These are phyloP conservation scores for Toxotes jaculatrix DNA, from an alignment of 2,113 vertebrate genomes.

Conservation along the genomic window DNA sequence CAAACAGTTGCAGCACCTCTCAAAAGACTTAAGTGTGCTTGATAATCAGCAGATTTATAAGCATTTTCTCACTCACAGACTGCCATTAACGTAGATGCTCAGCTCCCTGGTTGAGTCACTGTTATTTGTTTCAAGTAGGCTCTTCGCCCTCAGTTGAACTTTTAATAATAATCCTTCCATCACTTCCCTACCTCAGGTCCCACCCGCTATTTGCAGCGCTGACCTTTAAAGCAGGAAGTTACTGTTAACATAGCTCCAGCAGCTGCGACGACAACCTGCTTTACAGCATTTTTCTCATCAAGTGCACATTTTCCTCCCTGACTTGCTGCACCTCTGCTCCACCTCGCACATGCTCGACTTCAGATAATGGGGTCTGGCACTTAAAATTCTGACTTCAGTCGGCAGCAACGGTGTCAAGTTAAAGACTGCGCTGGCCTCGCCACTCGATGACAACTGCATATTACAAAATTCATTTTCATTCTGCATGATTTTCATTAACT, in stretches of 20 bases:
- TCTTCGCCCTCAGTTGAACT: constrained; percentile 59
- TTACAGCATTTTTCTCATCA: constrained; percentile 56
- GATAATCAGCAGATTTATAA: background rate
- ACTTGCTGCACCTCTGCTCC: background rate
- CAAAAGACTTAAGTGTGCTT: background rate
- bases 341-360: constrained; percentile 4
- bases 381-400: background rate
- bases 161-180: constrained; percentile 66
- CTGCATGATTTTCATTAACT: constrained; percentile 38
- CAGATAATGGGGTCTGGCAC: background rate
- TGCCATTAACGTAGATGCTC: background rate
- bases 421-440: background rate
- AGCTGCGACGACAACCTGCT: constrained; percentile 61
- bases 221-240: constrained; percentile 81
- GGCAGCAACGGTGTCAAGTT: background rate
- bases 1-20: constrained; percentile 7
- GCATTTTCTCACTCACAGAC: background rate
- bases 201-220: constrained; percentile 67
- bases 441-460: background rate
- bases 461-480: constrained; percentile 27
- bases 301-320: constrained; percentile 20
- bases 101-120: constrained; percentile 5
- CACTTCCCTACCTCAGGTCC: constrained; percentile 61
- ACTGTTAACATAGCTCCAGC: constrained; percentile 54
- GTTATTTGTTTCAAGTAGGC: constrained; percentile 44